phyloP scores from a whole-genome alignment of 2,888 invertebrate genomes.

The Drosophila parthenogenetica region DNA sequence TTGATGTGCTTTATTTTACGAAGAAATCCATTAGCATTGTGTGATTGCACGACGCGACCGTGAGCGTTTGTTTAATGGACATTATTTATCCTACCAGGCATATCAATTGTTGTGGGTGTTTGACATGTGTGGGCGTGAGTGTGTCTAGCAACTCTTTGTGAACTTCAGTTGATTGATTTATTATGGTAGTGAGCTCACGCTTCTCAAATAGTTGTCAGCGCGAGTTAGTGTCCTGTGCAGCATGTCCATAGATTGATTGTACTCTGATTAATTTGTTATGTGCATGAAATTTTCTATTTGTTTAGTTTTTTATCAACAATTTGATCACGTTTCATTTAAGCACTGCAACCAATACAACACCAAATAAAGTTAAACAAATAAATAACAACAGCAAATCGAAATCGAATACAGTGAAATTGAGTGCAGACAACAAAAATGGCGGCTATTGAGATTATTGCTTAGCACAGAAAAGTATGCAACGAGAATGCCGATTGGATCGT shows the following conservation, averaged over 20 bases:
- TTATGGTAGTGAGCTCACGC: constrained; percentile 33
- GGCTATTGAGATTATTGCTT: constrained; percentile 28
- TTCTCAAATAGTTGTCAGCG: constrained; percentile 22
- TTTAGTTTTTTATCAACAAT: constrained; percentile 9
- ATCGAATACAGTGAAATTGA: background rate
- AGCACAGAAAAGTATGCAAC: constrained; percentile 48
- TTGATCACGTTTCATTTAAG: constrained; percentile 9
- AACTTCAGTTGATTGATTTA: constrained; percentile 53
- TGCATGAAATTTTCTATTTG: constrained; percentile 16
- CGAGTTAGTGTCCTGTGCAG: constrained; percentile 6
- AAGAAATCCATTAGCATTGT: constrained; percentile 25
- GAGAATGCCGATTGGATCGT: constrained; percentile 26
- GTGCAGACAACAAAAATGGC: constrained; percentile 19
- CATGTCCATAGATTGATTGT: constrained; percentile 17
- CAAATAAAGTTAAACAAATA: background rate
- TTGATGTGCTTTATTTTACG: background rate
- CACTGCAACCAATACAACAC: constrained; percentile 4
- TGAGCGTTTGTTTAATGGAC: constrained; percentile 17
- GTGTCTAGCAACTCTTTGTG: constrained; percentile 4
- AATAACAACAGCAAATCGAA: background rate
- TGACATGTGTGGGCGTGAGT: constrained; percentile 8
- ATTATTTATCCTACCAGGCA: constrained; percentile 26
- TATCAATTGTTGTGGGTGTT: constrained; percentile 17
- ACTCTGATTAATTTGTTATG: constrained; percentile 12
- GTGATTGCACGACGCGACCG: constrained; percentile 2